phyloP scores from a whole-genome alignment of 2,888 invertebrate genomes.

The Terebella lapidaria region DNA sequence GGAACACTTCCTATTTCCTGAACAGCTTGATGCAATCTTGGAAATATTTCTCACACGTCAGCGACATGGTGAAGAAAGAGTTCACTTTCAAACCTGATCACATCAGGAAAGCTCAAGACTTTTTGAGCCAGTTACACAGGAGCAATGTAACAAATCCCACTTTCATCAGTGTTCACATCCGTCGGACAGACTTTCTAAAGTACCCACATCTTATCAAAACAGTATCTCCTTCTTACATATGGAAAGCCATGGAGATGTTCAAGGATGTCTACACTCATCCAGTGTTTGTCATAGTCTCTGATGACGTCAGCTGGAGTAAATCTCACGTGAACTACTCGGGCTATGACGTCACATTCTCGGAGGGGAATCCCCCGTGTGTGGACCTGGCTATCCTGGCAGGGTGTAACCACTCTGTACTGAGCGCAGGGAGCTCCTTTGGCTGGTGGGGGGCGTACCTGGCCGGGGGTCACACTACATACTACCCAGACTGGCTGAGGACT shows the following conservation, averaged over 20 bases:
- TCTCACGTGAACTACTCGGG: neutral
- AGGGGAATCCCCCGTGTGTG: neutral
- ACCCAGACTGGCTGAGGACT: neutral
- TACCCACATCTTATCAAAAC: neutral
- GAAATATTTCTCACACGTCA: neutral
- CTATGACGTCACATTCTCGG: neutral
- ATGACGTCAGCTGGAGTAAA: neutral
- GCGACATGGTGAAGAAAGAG: neutral
- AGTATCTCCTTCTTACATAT: neutral
- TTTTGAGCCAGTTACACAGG: neutral
- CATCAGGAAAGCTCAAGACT: neutral
- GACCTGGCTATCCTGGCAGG: neutral
- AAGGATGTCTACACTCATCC: neutral
- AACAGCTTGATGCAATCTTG: neutral
- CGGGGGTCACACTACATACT: neutral
- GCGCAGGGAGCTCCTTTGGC: neutral
- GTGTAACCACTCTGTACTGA: neutral
- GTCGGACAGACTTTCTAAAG: neutral
- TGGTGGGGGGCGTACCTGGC: neutral
- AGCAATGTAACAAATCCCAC: neutral
- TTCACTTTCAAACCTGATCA: neutral
- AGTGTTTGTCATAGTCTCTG: neutral
- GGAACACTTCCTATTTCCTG: neutral
- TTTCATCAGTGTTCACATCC: neutral
- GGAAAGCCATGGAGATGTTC: neutral